Base-by-base conservation (phyloP, 92 coral and sea anemone genomes). In the Isaurus tuberculatus region DNA sequence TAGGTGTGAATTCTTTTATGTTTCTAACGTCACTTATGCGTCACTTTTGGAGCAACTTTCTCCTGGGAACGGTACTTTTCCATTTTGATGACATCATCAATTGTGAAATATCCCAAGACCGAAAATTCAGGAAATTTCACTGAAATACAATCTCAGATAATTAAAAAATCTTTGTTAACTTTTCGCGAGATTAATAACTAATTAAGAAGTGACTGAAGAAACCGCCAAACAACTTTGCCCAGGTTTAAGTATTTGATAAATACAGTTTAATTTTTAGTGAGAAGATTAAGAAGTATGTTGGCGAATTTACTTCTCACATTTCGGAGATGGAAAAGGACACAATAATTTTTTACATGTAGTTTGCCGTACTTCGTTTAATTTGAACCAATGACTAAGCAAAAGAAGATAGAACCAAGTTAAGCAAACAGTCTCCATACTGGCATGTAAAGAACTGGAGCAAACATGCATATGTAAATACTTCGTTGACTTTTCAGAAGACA, bases 81-180 rank as follows among this genome's bases (percentile, higher is more conserved):
- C 51, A 44, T 58, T 32, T 1, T 77, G 53, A 30, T 77, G 42
- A 75, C 51, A 77, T 77, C 82, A 77, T 77, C 22, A 46, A 69
- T 32, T 69, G 58, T 40, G 49, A 73, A 73, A 48, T 42, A 73
- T 27, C 61, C n/a, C 19, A 22, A 44, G 42, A 33, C 13, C 65
- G 53, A 34, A 57, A 60, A 48, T 51, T 65, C n/a, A n/a, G n/a
- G n/a, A n/a, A 88, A 63, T 74, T 88, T 83, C 87, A 73, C 88
- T 80, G 90, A 86, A 91, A 91, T 89, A 87, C 85, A 91, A 91
- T 93, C 92, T 88, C 53, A 78, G 89, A 83, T 93, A 93, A 93
- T 93, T 91, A 93, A 93, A 93, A 91, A 93, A 93, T 93, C 94
- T 93, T 86, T 93, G 98, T 93, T 91, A 88, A 94, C 93, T 93